A percentile compares a stretch with the other conserved stretches of the same genome.
phyloP scores from a whole-genome alignment of 2,113 vertebrate species.

The Seriola aureovittata region DNA sequence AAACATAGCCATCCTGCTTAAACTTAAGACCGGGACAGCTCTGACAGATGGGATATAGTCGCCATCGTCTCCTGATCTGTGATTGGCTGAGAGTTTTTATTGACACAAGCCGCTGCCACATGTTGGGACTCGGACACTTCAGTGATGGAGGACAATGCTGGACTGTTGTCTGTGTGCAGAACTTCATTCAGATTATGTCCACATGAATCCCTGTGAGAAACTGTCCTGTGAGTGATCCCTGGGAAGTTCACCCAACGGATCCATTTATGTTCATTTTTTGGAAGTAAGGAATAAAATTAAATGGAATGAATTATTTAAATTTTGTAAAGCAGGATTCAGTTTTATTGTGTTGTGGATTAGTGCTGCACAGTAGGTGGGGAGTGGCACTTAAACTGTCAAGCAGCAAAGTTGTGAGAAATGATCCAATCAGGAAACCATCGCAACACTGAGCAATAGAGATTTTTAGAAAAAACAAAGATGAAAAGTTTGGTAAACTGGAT shows the following conservation, averaged over 20 bases:
- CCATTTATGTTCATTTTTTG: background rate
- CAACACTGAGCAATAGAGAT: background rate
- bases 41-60: background rate
- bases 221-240: background rate
- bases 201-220: background rate
- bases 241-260: background rate
- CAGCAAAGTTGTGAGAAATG: background rate
- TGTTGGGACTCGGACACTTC: conserved; percentile 45
- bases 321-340: too few species aligned
- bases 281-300: background rate
- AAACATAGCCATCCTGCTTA: conserved; percentile 44
- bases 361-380: background rate
- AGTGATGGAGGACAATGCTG: conserved; percentile 31
- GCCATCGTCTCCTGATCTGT: background rate
- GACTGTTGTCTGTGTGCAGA: conserved; percentile 19
- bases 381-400: background rate
- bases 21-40: conserved; percentile 40
- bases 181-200: background rate
- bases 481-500: background rate
- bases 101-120: conserved; percentile 59
- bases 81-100: conserved; percentile 51
- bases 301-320: too few species aligned
- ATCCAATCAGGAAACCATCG: background rate
- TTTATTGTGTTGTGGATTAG: background rate
- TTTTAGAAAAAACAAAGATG: too few species aligned